Evolutionary conservation across 2,113 vertebrate genomes (phyloP).

Genomic region (Candoia aspera): DNA sequence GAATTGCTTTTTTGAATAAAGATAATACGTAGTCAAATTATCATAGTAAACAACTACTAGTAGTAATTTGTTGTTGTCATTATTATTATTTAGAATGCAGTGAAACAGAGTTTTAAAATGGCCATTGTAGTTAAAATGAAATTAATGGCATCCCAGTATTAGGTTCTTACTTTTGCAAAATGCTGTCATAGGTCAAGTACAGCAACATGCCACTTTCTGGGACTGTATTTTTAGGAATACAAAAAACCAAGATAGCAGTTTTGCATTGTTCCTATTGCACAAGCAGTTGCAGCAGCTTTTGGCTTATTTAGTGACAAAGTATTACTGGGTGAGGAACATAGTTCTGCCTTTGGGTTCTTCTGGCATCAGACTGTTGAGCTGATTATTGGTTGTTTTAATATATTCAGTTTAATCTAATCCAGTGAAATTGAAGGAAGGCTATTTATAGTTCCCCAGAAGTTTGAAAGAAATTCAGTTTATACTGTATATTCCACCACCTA

Average conservation of each 20-base stretch:
- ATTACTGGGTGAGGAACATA: not conserved
- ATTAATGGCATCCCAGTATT: fast-evolving
- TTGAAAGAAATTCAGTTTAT: not conserved
- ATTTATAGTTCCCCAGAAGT: not conserved
- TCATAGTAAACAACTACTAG: not conserved
- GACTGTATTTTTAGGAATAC: not conserved
- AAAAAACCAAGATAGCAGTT: not conserved
- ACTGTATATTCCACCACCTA: not conserved
- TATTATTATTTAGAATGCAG: not conserved
- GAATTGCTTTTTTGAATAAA: not conserved
- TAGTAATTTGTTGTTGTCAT: not conserved
- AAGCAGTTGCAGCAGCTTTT: not conserved
- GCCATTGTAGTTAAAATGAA: fast-evolving
- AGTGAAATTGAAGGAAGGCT: not conserved
- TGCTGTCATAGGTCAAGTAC: fast-evolving
- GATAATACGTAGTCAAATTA: not conserved
- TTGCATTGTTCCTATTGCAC: not conserved
- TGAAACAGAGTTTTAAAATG: fast-evolving
- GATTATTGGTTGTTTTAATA: not conserved
- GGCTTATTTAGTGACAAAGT: not conserved
- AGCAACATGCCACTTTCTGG: fast-evolving
- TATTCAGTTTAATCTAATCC: not conserved
- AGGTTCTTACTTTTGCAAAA: not conserved
- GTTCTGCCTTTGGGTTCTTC: not conserved
- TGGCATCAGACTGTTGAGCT: not conserved